Evolutionary conservation across 2,797 vertebrate species (phyloP).

Genomic region (Hydrophis major): DNA sequence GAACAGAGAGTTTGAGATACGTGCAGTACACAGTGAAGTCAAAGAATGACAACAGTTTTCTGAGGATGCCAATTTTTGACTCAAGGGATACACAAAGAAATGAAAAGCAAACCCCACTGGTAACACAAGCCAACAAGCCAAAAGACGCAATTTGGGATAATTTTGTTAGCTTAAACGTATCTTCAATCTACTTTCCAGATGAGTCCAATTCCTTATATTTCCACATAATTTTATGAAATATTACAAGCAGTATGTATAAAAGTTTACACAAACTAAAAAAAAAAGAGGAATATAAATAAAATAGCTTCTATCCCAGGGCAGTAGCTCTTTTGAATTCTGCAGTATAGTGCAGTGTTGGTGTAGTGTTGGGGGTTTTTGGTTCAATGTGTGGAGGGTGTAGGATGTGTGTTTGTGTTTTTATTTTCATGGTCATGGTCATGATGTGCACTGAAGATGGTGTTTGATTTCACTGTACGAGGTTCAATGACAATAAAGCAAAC

Average conservation of each 20-base stretch:
- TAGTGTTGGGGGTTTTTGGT: too few relatives aligned
- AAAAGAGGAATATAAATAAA: neutral
- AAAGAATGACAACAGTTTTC: neutral
- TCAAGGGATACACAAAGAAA: neutral
- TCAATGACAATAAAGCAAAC: neutral
- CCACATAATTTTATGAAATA: neutral
- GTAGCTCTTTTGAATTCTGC: too few relatives aligned
- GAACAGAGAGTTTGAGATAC: neutral
- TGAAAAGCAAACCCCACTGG: neutral
- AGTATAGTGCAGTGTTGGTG: too few relatives aligned
- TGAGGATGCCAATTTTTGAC: neutral
- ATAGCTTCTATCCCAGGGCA: too few relatives aligned
- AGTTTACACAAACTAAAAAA: neutral
- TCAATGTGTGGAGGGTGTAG: too few relatives aligned
- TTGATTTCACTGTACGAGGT: too few relatives aligned
- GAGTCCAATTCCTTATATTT: neutral
- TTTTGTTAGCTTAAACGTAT: neutral
- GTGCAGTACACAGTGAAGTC: neutral
- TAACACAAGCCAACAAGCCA: neutral
- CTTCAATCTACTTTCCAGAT: neutral
- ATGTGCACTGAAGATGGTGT: too few relatives aligned
- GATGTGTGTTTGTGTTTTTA: too few relatives aligned
- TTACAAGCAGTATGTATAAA: neutral
- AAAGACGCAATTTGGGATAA: neutral
- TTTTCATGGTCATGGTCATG: too few relatives aligned